Base-by-base conservation (phyloP, 2,113 vertebrate genomes). In the Leptobrachium ailaonicum region DNA sequence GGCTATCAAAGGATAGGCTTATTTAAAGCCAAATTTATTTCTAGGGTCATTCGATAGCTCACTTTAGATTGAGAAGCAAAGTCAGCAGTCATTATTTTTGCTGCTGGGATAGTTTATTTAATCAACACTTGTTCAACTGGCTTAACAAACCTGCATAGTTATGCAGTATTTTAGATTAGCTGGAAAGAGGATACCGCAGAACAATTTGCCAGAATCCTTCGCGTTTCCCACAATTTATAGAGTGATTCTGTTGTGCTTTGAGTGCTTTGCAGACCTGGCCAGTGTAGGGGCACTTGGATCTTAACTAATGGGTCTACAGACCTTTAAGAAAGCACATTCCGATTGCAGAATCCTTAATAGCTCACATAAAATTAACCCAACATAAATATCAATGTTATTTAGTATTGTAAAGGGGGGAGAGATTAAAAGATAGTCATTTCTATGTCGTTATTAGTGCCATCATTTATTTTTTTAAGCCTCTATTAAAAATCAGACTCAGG, bases 281-380 rank as follows among this genome's bases (percentile, higher is more conserved):
- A 73, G 43, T 10, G 60, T 66, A 7, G 14, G 41, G 63, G 75
- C 64, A 41, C 45, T 72, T 76, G 64, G 63, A 4, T 54, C 41
- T 68, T 68, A 43, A 76, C 12, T 76, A 14, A 14, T 10, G 43
- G 75, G 12, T 67, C 45, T 20, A 62, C 63, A 47, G 12, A 75
- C 70, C 71, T 76, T 77, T 75, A 2, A 12, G 0, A 79, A 13
- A 2, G 68, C 85, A 82, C 41, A 85, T 32, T 77, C 44, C 7
- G 84, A n/a, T 82, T 74, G 41, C 80, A 78, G 83, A 4, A 81
- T 79, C 77, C 5, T 77, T 85, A 47, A 70, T 64, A 77, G 83
- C 0, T 6, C 75, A 45, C 68, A 74, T 71, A 80, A 74, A 74
- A 50, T 62, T 58, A 56, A 78, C 60, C 77, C 77, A 68, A 41